Evolutionary conservation across 2,113 vertebrate species (phyloP), one percentile per base, ranked within the genome.

Genomic region (Larimichthys polyactis): DNA sequence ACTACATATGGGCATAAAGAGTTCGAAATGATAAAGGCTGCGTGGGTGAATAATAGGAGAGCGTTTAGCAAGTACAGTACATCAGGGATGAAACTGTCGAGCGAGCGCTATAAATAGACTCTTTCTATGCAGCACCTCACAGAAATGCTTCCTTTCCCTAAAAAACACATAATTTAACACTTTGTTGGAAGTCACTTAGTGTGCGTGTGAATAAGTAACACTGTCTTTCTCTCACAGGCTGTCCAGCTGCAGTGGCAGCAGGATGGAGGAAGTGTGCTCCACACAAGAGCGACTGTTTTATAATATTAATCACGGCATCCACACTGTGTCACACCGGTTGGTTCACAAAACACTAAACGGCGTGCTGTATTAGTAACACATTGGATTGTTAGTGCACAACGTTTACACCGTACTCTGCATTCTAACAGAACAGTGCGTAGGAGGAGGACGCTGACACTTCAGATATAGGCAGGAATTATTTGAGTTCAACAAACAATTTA

Each of bases 1-100:
- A 20, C 9, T 19, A 51, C 49, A 51, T 7, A 19, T 51, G 49
- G 17, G 20, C 58, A 70, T n/a, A 79, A 36, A 9, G 36, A 9
- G 36, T 8, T 40, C 6, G 48, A 81, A 74, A 86, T 78, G 58
- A 82, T 63, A 40, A 84, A 84, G 82, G 72, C 77, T 83, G 79
- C 2, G 78, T 83, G 75, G 60, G 79, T 65, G 82, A 79, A 66
- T 66, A 81, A 83, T 73, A 29, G 71, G 16, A 75, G 65, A 65
- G 44, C 40, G 2, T 71, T 82, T 72, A 76, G 51, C 60, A 70
- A 64, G 75, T 74, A 60, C 24, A 87, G 58, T 71, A 46, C 69
- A 85, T 79, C 58, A 64, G 67, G 66, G 43, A 78, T 58, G 78
- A 67, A 82, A 71, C 12, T 75, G 59, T 51, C 65, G 11, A 67